These are phyloP conservation scores for Onychostoma macrolepis DNA, from an alignment of 2,113 vertebrate genomes.

Conservation along the genomic window DNA sequence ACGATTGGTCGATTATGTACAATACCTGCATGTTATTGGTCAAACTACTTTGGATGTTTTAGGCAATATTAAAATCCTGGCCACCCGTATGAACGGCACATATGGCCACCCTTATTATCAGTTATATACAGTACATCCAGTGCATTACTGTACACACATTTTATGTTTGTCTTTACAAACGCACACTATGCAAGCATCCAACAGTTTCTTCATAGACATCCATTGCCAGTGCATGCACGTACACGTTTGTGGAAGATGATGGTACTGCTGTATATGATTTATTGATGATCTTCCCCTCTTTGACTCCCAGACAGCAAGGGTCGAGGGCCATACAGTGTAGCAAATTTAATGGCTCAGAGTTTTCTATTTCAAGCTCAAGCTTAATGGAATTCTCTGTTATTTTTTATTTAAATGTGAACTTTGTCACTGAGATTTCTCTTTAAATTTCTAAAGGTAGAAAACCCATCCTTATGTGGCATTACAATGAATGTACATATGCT, in stretches of 20 bases:
- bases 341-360: neutral
- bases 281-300: neutral
- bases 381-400: neutral
- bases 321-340: slow-evolving; percentile 4
- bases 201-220: neutral
- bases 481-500: neutral
- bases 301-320: slow-evolving; percentile 35
- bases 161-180: neutral
- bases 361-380: neutral
- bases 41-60: too few relatives aligned
- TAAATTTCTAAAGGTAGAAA: neutral
- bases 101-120: neutral
- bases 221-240: neutral
- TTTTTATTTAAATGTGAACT: neutral
- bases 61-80: too few relatives aligned
- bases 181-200: neutral
- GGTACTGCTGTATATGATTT: slow-evolving; percentile 10
- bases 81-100: too few relatives aligned
- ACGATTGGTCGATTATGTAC: too few relatives aligned
- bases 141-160: neutral
- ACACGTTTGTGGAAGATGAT: neutral
- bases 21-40: too few relatives aligned
- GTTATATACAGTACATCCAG: neutral
- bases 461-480: neutral
- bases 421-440: neutral